phyloP scores from a whole-genome alignment of 1,140 invertebrate genomes.

The Zaprionus nigranus region DNA sequence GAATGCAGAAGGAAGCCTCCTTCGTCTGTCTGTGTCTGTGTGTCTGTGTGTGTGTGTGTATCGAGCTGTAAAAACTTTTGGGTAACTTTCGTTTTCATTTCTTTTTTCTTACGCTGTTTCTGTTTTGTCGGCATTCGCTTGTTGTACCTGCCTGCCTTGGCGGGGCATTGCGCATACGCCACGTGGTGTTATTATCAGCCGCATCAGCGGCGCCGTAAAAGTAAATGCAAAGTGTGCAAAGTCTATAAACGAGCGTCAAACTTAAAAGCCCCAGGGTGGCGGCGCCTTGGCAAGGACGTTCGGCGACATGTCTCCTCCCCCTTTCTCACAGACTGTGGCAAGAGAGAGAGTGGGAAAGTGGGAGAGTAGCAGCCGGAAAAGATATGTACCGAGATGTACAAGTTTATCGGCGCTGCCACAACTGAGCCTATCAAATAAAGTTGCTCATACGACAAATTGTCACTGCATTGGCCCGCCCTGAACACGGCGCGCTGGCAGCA shows the following conservation, averaged over 20 bases:
- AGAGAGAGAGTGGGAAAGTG: constrained; percentile 7
- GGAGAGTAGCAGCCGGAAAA: neutral
- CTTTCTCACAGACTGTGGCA: constrained; percentile 8
- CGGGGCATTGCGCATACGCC: constrained; percentile 74
- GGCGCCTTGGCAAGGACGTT: constrained; percentile 64
- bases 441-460: constrained; percentile 79
- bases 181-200: constrained; percentile 77
- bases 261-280: constrained; percentile 81
- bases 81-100: constrained; percentile 56
- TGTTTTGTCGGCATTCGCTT: constrained; percentile 30
- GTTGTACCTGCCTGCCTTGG: constrained; percentile 35
- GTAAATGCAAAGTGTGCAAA: constrained; percentile 83
- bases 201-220: constrained; percentile 80
- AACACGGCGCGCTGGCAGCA: constrained; percentile 3
- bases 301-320: constrained; percentile 8
- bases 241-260: constrained; percentile 82
- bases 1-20: constrained; percentile 21
- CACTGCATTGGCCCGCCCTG: constrained; percentile 19
- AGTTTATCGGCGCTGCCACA: constrained; percentile 62
- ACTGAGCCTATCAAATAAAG: constrained; percentile 71
- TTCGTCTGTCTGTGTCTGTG: constrained; percentile 15
- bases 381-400: constrained; percentile 9
- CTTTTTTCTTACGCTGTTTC: constrained; percentile 20
- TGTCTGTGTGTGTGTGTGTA: constrained; percentile 59
- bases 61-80: constrained; percentile 76